Evolutionary conservation across 2,888 invertebrate species (phyloP).

Genomic region (Sicus ferrugineus): DNA sequence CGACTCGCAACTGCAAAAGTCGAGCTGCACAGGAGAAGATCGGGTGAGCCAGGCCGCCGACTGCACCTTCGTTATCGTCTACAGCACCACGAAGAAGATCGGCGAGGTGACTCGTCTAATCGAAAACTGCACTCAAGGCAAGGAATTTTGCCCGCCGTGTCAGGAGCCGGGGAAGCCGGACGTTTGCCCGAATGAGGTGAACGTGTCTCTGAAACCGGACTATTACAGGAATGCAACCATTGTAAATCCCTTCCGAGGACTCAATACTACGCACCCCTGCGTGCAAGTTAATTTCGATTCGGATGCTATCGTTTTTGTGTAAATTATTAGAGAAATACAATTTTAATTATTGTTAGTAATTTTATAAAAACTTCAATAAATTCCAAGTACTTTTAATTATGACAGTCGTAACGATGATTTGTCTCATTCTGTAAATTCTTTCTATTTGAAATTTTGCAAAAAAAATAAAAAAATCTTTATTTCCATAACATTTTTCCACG

Average conservation of each 20-base stretch:
- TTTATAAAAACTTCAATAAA: no score
- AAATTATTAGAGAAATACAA: no score
- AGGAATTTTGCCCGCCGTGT: conserved; percentile 19
- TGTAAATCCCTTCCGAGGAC: neutral
- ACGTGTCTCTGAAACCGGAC: neutral
- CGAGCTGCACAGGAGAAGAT: conserved; percentile 28
- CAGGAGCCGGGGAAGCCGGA: neutral
- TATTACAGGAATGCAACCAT: neutral
- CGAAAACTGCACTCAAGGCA: conserved; percentile 34
- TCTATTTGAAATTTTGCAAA: no score
- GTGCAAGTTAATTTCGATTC: no score
- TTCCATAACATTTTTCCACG: no score
- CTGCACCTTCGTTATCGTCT: conserved; percentile 31
- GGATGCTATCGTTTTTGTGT: no score
- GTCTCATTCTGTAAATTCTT: no score
- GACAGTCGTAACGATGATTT: no score
- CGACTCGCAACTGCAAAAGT: conserved; percentile 9
- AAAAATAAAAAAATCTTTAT: no score
- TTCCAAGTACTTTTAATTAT: no score
- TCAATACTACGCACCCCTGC: neutral
- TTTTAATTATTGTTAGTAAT: no score
- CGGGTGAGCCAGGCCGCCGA: conserved; percentile 29
- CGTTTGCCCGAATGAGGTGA: neutral
- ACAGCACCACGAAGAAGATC: conserved; percentile 9
- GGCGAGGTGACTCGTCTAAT: conserved; percentile 35